A percentile compares a stretch with the other conserved stretches of the same genome.
These are phyloP conservation scores for Onychomys arenicola DNA, from an alignment of 2,797 vertebrate genomes.

Conservation along the genomic window DNA sequence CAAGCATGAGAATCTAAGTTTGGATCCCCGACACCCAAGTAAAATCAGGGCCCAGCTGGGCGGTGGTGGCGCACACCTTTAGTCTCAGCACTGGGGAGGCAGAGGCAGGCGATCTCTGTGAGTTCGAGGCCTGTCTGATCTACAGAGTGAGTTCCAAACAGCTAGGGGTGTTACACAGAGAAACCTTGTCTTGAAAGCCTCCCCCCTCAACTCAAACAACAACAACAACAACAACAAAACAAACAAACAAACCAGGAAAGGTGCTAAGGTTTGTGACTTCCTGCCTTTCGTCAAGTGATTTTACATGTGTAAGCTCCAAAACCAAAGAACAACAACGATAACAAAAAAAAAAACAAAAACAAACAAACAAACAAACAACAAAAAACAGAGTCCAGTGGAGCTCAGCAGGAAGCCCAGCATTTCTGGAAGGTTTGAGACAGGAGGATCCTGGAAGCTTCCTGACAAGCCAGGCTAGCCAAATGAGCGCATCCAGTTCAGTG, in stretches of 20 bases:
- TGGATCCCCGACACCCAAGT: neutral
- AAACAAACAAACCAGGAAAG: no score
- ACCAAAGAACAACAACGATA: no score
- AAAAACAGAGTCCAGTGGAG: neutral
- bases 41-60: neutral
- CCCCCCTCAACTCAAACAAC: no score
- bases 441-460: neutral
- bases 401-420: neutral
- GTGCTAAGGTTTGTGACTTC: no score
- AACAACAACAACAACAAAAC: neutral
- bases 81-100: neutral
- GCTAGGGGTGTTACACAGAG: neutral
- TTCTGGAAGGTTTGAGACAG: neutral
- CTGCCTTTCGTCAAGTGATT: no score
- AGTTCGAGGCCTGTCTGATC: neutral
- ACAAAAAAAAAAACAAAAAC: no score
- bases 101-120: neutral
- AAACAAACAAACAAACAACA: neutral
- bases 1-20: neutral
- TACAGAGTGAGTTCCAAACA: neutral
- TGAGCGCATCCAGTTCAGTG: neutral
- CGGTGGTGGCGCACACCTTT: rapidly evolving
- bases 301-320: no score
- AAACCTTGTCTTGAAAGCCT: neutral
- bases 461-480: neutral